A percentile compares a stretch with the other conserved stretches of the same genome.
Conservation (phyloP, 2,797 vertebrate genomes). For the Tenualosa ilisha region DNA sequence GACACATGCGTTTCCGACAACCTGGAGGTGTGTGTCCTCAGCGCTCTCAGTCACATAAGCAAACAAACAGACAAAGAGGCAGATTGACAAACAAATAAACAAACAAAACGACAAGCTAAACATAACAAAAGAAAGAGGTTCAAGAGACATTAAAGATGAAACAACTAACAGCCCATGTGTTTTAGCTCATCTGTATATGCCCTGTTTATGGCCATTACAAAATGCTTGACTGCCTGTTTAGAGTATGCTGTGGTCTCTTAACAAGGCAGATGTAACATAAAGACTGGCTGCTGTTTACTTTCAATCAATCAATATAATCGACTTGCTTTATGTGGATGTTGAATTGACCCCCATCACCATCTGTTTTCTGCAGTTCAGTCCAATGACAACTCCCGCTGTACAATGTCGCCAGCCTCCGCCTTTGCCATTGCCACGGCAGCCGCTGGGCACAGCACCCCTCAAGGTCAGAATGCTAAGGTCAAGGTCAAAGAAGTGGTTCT, state of each 20-base stretch:
- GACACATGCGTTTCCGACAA: constrained; percentile 85
- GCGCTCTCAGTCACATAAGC: not conserved
- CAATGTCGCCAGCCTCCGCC: constrained; percentile 89
- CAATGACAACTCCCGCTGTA: constrained; percentile 82
- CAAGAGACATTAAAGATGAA: not conserved
- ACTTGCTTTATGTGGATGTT: not conserved
- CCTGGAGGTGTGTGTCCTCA: constrained; percentile 68
- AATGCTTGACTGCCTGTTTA: not conserved
- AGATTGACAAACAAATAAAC: not conserved
- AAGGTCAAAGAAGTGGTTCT: not conserved
- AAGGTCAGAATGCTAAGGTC: constrained; percentile 72
- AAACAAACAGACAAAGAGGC: not conserved
- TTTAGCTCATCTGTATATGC: not conserved
- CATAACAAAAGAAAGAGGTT: not conserved
- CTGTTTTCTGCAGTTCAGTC: constrained; percentile 70
- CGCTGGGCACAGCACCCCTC: constrained; percentile 86
- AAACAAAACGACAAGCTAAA: not conserved
- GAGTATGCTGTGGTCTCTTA: not conserved
- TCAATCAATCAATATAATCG: not conserved
- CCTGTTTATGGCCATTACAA: no score
- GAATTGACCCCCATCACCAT: not conserved
- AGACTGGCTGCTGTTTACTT: no score
- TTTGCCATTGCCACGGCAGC: constrained; percentile 95
- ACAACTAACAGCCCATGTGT: not conserved
- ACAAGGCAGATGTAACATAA: not conserved